Evolutionary conservation across 2,797 vertebrate species (phyloP).

Genomic region (Brachyrhaphis roseni): DNA sequence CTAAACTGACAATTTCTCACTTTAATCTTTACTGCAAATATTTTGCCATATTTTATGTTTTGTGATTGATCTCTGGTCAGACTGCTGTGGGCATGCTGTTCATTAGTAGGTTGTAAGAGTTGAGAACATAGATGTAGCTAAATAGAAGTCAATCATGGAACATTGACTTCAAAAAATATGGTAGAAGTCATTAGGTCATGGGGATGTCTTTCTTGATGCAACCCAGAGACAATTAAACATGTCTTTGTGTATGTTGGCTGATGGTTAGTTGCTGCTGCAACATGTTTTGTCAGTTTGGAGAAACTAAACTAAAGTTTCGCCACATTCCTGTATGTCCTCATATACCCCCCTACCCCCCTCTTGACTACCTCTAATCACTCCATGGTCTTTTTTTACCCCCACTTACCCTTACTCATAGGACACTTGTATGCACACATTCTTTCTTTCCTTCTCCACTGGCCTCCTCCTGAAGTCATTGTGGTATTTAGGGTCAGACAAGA

Average conservation of each 20-base stretch:
- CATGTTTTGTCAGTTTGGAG: slow-evolving; percentile 50
- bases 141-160: background rate
- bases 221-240: slow-evolving; percentile 57
- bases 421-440: slow-evolving; percentile 34
- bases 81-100: no score
- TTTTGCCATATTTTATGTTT: background rate
- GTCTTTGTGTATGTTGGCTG: slow-evolving; percentile 35
- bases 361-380: slow-evolving; percentile 33
- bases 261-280: slow-evolving; percentile 46
- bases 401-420: slow-evolving; percentile 15
- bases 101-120: no score
- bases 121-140: background rate
- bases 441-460: slow-evolving; percentile 54
- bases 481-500: slow-evolving; percentile 88
- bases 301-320: slow-evolving; percentile 28
- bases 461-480: slow-evolving; percentile 81
- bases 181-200: background rate
- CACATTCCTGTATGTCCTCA: slow-evolving; percentile 23
- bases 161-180: background rate
- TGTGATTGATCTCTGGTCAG: background rate
- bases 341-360: background rate
- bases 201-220: slow-evolving; percentile 35
- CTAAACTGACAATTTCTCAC: background rate
- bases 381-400: slow-evolving; percentile 17
- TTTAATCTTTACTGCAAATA: background rate